Percentiles rank a stretch among this genome's conserved stretches.
Evolutionary conservation across 2,888 invertebrate genomes (phyloP).

Genomic region (Agonopterix heracliana): DNA sequence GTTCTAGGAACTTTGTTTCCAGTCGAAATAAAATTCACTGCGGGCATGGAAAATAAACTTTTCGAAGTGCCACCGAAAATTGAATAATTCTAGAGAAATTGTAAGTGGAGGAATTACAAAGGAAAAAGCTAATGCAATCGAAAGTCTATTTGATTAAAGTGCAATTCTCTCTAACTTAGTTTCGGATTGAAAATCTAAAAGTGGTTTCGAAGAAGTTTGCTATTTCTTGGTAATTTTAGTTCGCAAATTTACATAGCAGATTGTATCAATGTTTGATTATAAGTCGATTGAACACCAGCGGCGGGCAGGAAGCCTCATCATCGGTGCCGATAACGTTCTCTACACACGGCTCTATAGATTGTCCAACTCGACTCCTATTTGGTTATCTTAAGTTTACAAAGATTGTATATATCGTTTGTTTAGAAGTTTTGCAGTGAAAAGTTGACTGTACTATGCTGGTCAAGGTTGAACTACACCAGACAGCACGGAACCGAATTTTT

Average conservation of each 20-base stretch:
- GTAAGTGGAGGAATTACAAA: too few relatives aligned
- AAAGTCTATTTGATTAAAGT: background rate
- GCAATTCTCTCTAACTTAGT: background rate
- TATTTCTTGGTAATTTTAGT: conserved; percentile 1
- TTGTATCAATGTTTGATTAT: conserved; percentile 58
- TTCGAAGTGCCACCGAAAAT: too few relatives aligned
- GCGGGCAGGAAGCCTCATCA: conserved; percentile 46
- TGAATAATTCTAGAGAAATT: too few relatives aligned
- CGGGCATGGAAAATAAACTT: too few relatives aligned
- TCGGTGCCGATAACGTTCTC: conserved; percentile 28
- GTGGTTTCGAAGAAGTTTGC: conserved; percentile 2
- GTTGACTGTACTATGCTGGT: too few relatives aligned
- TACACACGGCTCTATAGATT: conserved; percentile 18
- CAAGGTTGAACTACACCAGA: too few relatives aligned
- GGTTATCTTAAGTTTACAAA: too few relatives aligned
- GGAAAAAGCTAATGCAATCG: background rate
- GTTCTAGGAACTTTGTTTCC: too few relatives aligned
- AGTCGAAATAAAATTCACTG: too few relatives aligned
- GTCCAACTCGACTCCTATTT: conserved; percentile 7
- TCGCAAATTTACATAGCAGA: conserved; percentile 19
- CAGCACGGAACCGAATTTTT: too few relatives aligned
- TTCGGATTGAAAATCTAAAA: background rate
- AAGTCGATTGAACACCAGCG: conserved; percentile 49
- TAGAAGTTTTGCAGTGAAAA: too few relatives aligned
- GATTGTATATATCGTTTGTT: too few relatives aligned